Conservation (phyloP, 2,113 vertebrate species). For the Oryzias melastigma region DNA sequence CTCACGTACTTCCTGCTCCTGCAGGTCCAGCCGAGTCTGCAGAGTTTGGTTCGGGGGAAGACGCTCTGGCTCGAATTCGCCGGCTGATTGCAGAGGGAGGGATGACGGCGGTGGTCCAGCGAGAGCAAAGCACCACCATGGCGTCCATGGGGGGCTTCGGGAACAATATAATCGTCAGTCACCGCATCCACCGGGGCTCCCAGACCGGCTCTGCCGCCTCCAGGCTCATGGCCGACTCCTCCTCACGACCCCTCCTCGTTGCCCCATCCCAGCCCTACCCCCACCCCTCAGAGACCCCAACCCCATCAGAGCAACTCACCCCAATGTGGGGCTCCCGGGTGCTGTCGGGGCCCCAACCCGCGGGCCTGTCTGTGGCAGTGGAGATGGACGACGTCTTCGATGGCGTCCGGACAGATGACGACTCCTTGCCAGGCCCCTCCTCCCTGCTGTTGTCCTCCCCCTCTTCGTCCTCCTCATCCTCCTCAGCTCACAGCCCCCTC, state of each 20-base stretch:
- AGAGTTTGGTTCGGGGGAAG: constrained; percentile 82
- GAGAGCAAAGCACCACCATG: constrained; percentile 98
- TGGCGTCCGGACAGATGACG: constrained; percentile 34
- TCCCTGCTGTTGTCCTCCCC: constrained; percentile 49
- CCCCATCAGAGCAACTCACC: constrained; percentile 2
- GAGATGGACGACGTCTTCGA: constrained; percentile 66
- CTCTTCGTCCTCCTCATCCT: constrained; percentile 46
- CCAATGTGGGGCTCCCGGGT: constrained; percentile 37
- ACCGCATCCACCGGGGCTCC: constrained; percentile 96
- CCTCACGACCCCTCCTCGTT: constrained; percentile 44
- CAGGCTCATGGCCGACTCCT: constrained; percentile 39
- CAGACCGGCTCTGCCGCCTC: constrained; percentile 81
- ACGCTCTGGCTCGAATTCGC: constrained; percentile 92
- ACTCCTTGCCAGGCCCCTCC: constrained; percentile 52
- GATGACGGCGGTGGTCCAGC: constrained; percentile 97
- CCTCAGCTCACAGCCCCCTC: constrained; percentile 56
- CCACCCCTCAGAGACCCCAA: constrained; percentile 3
- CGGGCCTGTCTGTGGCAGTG: constrained; percentile 21
- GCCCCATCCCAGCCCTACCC: constrained; percentile 16
- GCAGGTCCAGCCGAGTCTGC: constrained; percentile 77
- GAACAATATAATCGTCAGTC: constrained; percentile 98
- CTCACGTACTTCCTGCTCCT: neutral
- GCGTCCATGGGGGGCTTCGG: constrained; percentile 98
- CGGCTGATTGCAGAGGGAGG: constrained; percentile 95
- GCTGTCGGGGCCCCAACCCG: constrained; percentile 23